Evolutionary conservation across 2,888 invertebrate genomes (phyloP).

Genomic region (Dendrolimus houi): DNA sequence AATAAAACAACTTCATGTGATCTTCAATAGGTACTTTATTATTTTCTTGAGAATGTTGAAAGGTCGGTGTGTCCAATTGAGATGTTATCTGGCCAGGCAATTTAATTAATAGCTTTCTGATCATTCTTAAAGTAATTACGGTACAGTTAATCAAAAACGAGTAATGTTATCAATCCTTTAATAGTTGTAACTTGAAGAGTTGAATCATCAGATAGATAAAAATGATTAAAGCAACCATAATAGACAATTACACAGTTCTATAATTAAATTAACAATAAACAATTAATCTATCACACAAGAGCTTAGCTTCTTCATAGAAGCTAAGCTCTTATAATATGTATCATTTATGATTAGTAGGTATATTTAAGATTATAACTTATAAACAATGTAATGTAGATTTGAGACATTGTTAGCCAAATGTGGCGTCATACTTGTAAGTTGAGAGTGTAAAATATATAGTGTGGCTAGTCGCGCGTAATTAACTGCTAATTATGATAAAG

Average conservation of each 20-base stretch:
- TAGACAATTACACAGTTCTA: too few relatives aligned
- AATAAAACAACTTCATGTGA: not conserved
- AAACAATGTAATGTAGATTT: too few relatives aligned
- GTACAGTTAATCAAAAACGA: not conserved
- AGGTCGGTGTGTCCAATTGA: not conserved
- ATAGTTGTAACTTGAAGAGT: not conserved
- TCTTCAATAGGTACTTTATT: not conserved
- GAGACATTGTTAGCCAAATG: not conserved
- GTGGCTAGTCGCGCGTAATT: constrained; percentile 2
- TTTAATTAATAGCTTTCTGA: not conserved
- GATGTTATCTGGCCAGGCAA: not conserved
- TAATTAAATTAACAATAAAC: too few relatives aligned
- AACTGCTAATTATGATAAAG: constrained; percentile 23
- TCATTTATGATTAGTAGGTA: too few relatives aligned
- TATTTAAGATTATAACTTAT: too few relatives aligned
- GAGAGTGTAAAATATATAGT: constrained; percentile 1
- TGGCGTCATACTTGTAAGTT: not conserved
- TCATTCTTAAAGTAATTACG: not conserved
- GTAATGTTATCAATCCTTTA: not conserved
- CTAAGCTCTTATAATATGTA: too few relatives aligned
- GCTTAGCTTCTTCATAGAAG: too few relatives aligned
- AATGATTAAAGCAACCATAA: too few relatives aligned
- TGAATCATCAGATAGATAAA: too few relatives aligned
- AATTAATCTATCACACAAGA: too few relatives aligned
- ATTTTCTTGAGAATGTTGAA: not conserved